A percentile compares a stretch with the other conserved stretches of the same genome.
These are phyloP conservation scores for Catharus fuscescens DNA, from an alignment of 2,113 vertebrate species.

Conservation along the genomic window DNA sequence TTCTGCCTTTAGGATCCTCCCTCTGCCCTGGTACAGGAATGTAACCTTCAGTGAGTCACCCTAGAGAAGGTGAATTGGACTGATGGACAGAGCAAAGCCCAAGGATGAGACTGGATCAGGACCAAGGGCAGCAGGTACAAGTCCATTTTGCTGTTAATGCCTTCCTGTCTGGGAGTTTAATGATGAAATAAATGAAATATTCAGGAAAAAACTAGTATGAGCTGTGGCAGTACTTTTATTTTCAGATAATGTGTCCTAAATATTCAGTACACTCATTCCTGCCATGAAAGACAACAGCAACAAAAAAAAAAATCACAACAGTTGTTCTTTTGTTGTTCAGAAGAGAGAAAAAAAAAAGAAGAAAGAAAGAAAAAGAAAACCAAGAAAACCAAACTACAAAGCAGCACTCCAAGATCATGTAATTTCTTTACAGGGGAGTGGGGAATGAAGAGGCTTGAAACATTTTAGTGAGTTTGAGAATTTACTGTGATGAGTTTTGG, in stretches of 20 bases:
- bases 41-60: background rate
- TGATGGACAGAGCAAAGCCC: background rate
- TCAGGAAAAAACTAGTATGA: background rate
- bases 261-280: conserved; percentile 9
- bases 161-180: background rate
- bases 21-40: background rate
- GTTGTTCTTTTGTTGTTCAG: conserved; percentile 26
- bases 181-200: background rate
- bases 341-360: background rate
- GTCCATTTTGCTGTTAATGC: background rate
- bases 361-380: background rate
- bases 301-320: background rate
- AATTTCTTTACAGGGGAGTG: background rate
- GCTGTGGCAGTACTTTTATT: background rate
- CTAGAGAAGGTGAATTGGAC: background rate
- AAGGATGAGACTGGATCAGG: background rate
- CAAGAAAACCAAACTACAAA: background rate
- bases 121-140: background rate
- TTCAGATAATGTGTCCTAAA: background rate
- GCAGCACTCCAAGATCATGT: background rate
- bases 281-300: background rate
- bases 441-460: background rate
- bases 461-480: background rate
- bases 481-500: background rate
- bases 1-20: background rate